Base-by-base conservation (phyloP, 2,113 vertebrate genomes). In the Rhinopomastus cyanomelas region DNA sequence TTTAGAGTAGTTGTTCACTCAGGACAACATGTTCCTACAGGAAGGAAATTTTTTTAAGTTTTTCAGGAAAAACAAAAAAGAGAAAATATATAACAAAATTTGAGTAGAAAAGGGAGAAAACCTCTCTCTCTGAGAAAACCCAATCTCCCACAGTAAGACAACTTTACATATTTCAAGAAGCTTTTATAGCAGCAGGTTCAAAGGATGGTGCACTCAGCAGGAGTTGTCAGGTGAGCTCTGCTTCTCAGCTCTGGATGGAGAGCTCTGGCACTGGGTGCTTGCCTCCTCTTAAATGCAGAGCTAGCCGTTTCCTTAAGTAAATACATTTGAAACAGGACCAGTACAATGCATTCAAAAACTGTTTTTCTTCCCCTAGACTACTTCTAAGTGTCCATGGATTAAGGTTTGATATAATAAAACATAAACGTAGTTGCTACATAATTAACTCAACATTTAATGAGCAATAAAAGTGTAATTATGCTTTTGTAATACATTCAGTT, bases 391-490 rank as follows among this genome's bases (percentile, higher is more conserved):
- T 39, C 3, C 23, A 46, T 0, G 2, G 66, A 39, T 59, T 65
- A 19, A 83, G 39, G 52, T 53, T 95, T 51, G 23, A 44, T 74
- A 56, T 78, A 91, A 62, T 83, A 87, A 90, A 93, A 80, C 80
- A 73, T 81, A 91, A 92, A 93, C 77, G 81, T 92, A 72, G 87
- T 95, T 96, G 93, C 95, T 93, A 81, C 87, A 91, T 96, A 95
- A 97, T 97, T 97, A 97, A 96, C 94, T 96, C 44, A 57, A 91
- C 94, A 91, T 92, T 91, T 96, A 97, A 97, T 81, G 95, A 96
- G 96, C 94, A 96, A 96, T 97, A 96, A 96, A 96, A 96, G 93
- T 51, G 95, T 95, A 96, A 94, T 97, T 95, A 97, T 49, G 53
- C 52, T 92, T 86, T 94, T 93, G 91, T 94, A 92, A 95, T 77